Evolutionary conservation across 2,888 invertebrate species (phyloP).

Genomic region (Metopia argyrocephala): DNA sequence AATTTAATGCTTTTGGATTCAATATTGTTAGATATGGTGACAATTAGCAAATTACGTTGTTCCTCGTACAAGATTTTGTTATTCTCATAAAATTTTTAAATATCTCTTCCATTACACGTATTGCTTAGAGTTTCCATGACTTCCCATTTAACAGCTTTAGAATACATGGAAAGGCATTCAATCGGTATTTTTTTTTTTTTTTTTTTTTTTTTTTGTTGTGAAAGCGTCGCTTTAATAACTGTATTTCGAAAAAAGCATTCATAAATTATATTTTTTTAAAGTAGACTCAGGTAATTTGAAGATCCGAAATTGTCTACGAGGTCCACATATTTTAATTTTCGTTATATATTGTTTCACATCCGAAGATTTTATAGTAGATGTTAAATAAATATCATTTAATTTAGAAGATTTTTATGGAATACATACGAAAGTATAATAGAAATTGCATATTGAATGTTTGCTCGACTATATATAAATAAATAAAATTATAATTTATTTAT

Average conservation of each 20-base stretch:
- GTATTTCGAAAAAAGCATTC: not conserved
- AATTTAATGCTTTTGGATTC: too few relatives aligned
- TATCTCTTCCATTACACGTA: not conserved
- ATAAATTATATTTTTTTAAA: not conserved
- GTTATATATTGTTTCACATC: not conserved
- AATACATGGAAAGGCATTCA: not conserved
- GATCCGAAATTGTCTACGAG: not conserved
- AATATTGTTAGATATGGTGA: too few relatives aligned
- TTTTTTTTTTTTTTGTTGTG: too few relatives aligned
- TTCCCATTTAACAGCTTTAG: not conserved
- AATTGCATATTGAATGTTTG: too few relatives aligned
- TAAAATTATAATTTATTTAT: too few relatives aligned
- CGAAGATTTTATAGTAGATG: not conserved
- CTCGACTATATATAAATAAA: too few relatives aligned
- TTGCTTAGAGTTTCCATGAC: not conserved
- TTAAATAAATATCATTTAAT: not conserved
- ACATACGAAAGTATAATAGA: constrained; percentile 8
- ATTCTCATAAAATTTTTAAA: not conserved
- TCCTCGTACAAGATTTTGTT: not conserved
- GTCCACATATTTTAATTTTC: not conserved
- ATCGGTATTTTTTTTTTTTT: not conserved
- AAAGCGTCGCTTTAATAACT: not conserved
- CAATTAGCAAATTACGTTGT: not conserved
- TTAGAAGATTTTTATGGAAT: not conserved
- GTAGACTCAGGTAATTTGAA: constrained; percentile 12